These are phyloP conservation scores for Incurvaria masculella DNA, from an alignment of 2,888 invertebrate genomes.

Conservation along the genomic window DNA sequence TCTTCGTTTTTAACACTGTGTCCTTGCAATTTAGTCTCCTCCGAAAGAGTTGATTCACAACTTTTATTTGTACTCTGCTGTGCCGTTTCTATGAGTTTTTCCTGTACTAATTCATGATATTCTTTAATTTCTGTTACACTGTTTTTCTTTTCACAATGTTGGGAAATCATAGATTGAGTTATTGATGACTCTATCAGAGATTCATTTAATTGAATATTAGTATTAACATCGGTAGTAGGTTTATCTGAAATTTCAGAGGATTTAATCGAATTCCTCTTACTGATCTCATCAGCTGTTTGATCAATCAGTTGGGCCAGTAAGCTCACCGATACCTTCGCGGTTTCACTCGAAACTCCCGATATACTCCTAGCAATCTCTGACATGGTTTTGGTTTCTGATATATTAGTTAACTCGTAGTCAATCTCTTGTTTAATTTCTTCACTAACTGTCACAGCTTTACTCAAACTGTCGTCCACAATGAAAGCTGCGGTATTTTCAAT, in stretches of 20 bases:
- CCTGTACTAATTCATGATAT: neutral
- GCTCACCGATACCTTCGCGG: constrained; percentile 9
- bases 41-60: too few relatives aligned
- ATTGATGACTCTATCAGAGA: neutral
- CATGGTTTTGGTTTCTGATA: neutral
- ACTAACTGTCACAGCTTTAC: constrained; percentile 33
- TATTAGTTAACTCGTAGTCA: constrained; percentile 18
- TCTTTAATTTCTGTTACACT: neutral
- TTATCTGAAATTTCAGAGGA: constrained; percentile 14
- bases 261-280: constrained; percentile 11
- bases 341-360: constrained; percentile 1
- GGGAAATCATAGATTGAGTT: neutral
- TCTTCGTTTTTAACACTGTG: too few relatives aligned
- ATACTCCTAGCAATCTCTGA: constrained; percentile 1
- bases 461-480: constrained; percentile 36
- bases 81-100: too few relatives aligned
- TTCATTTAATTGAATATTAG: too few relatives aligned
- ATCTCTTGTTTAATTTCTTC: constrained; percentile 36
- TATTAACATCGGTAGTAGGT: too few relatives aligned
- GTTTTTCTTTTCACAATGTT: neutral
- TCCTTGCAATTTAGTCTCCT: too few relatives aligned
- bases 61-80: too few relatives aligned
- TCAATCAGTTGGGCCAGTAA: constrained; percentile 14
- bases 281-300: constrained; percentile 17
- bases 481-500: constrained; percentile 34